These are phyloP conservation scores for Deroplatys truncata DNA, from an alignment of 2,888 invertebrate species.

Conservation along the genomic window DNA sequence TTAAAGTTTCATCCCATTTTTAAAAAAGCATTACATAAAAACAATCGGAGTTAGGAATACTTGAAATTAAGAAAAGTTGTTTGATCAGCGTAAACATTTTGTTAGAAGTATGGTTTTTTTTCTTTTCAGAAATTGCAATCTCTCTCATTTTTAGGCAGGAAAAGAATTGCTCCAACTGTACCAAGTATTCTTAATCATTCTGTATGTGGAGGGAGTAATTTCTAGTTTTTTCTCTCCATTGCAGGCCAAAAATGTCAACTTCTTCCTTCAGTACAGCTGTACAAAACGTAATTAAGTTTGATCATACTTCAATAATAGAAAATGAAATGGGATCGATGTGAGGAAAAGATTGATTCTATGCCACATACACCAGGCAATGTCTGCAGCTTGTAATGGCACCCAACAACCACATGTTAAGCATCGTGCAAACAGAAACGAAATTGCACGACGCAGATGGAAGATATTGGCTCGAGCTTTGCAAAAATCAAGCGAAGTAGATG, in stretches of 20 bases:
- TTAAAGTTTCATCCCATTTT: too few relatives aligned
- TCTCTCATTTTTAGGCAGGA: too few relatives aligned
- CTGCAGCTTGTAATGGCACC: constrained; percentile 18
- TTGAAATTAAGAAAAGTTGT: too few relatives aligned
- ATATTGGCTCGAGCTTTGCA: constrained; percentile 61
- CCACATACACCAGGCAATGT: constrained; percentile 16
- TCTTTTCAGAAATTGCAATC: too few relatives aligned
- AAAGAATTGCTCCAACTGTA: too few relatives aligned
- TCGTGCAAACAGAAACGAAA: constrained; percentile 44
- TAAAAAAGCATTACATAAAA: too few relatives aligned
- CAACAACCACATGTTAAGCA: neutral
- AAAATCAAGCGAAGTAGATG: constrained; percentile 18
- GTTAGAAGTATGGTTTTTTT: too few relatives aligned
- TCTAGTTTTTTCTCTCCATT: constrained; percentile 25
- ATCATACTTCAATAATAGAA: constrained; percentile 2
- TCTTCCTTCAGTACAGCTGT: neutral
- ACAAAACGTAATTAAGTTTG: neutral
- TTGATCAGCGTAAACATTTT: too few relatives aligned
- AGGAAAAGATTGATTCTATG: neutral
- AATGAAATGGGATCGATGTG: neutral
- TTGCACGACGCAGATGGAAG: constrained; percentile 65
- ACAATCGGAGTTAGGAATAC: too few relatives aligned
- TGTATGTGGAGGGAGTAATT: constrained; percentile 7
- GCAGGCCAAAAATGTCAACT: constrained; percentile 18
- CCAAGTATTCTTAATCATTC: neutral